Evolutionary conservation across 2,888 invertebrate species (phyloP).

Genomic region (Baronia brevicornis): DNA sequence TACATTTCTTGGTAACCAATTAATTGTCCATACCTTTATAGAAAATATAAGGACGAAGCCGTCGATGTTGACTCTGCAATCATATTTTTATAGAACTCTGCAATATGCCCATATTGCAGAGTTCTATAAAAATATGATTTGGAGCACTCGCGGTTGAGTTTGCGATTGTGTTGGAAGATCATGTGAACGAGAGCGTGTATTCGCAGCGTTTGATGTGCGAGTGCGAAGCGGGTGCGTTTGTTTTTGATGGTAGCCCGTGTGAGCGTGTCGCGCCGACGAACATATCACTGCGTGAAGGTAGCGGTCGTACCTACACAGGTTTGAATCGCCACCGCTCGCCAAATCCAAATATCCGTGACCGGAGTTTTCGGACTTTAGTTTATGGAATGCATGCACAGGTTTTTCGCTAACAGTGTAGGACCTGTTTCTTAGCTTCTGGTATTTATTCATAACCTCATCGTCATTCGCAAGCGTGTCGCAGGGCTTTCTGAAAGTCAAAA

Average conservation of each 20-base stretch:
- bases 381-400: slow-evolving; percentile 56
- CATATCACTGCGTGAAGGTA: slow-evolving; percentile 79
- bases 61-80: slow-evolving; percentile 36
- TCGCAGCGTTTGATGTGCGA: slow-evolving; percentile 32
- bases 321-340: slow-evolving; percentile 75
- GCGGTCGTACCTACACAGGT: slow-evolving; percentile 74
- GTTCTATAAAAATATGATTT: slow-evolving; percentile 71
- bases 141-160: slow-evolving; percentile 57
- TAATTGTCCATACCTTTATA: no score
- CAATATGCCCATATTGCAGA: slow-evolving; percentile 30
- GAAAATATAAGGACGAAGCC: slow-evolving; percentile 38
- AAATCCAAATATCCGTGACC: slow-evolving; percentile 77
- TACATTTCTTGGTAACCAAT: slow-evolving; percentile 49
- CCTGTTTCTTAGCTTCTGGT: slow-evolving; percentile 63
- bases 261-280: slow-evolving; percentile 65
- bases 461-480: slow-evolving; percentile 52
- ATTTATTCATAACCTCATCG: slow-evolving; percentile 52
- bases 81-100: slow-evolving; percentile 66
- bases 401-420: slow-evolving; percentile 72
- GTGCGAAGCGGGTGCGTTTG: slow-evolving; percentile 37
- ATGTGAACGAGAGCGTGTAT: slow-evolving; percentile 53
- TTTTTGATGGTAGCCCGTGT: slow-evolving; percentile 65
- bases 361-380: slow-evolving; percentile 48
- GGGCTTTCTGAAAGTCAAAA: slow-evolving; percentile 74
- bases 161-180: slow-evolving; percentile 41